Evolutionary conservation across 53 echinoderm and acorn worm genomes (phyloP), one percentile per base, ranked within the genome.

Genomic region (Crossaster papposus): DNA sequence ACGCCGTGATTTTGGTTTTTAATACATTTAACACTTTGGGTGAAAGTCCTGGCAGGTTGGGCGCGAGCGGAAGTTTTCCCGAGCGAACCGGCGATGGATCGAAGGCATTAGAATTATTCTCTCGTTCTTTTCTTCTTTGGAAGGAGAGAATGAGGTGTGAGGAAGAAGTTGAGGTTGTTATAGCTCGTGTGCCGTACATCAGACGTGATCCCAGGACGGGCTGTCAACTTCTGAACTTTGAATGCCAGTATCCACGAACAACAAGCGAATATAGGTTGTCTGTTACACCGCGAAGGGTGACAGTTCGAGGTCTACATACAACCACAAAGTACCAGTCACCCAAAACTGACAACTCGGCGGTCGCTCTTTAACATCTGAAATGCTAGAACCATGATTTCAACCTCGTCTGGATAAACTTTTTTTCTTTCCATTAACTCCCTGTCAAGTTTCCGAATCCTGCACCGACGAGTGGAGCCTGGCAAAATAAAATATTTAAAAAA

Each of bases 1-100:
- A 87, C 87, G 76, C 36, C 87, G 87, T 26, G 87, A 87, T 75
- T 87, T 87, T 77, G 87, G 77, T 75, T 87, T 87, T 87, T 87
- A 87, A 87, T 87, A 87, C 87, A 87, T 87, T 87, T 87, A 87
- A 87, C 87, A 87, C 87, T 87, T 77, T 87, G 51, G 87, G 85
- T 85, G 85, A 73, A 85, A 72, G 30, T 72, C 72, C 68, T 65
- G 68, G 50, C 31, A 14, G 75, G 17, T 36, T 33, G 75, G 44
- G 17, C 24, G 83, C 68, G 83, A 83, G 44, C 65, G 83, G 83
- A 83, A 83, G 65, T 83, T 70, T 33, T 36, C 75, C 29, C 36
- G 79, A 50, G 28, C 52, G 50, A 26, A 54, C 31, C 23, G 58
- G 80, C 55, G 58, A 80, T 58, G 54, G 80, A 80, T 80, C 54